Conservation (phyloP, 2,888 invertebrate species). For the Asteroscopus sphinx region DNA sequence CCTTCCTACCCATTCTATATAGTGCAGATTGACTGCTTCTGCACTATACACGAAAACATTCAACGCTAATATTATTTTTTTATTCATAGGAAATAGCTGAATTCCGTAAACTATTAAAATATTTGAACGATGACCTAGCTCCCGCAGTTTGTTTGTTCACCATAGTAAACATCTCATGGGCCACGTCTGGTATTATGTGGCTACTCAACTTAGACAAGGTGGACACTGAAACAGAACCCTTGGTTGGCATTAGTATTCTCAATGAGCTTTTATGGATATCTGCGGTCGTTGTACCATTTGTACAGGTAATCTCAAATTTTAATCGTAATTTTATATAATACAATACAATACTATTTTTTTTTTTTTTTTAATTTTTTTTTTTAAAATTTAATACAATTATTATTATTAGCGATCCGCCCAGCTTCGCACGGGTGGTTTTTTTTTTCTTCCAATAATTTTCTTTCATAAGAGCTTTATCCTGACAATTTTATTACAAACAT, state of each 20-base stretch:
- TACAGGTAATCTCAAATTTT: constrained; percentile 90
- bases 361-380: too few species aligned
- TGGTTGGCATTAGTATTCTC: constrained; percentile 90
- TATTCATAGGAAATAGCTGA: constrained; percentile 93
- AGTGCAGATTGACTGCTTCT: too few species aligned
- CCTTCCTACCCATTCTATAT: too few species aligned
- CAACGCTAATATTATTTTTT: not conserved
- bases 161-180: constrained; percentile 93
- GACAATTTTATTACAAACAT: too few species aligned
- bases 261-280: constrained; percentile 92
- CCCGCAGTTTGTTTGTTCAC: constrained; percentile 94
- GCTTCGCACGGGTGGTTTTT: too few species aligned
- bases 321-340: too few species aligned
- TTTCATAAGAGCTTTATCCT: too few species aligned
- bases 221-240: constrained; percentile 89
- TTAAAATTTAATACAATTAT: too few species aligned
- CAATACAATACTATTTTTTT: too few species aligned
- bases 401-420: too few species aligned
- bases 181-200: constrained; percentile 92
- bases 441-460: too few species aligned
- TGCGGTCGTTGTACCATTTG: constrained; percentile 92
- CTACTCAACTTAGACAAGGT: constrained; percentile 90
- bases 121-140: constrained; percentile 93
- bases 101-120: constrained; percentile 93
- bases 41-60: too few species aligned